Base-by-base conservation (phyloP, 1,140 invertebrate genomes). In the Drosophila bocki region DNA sequence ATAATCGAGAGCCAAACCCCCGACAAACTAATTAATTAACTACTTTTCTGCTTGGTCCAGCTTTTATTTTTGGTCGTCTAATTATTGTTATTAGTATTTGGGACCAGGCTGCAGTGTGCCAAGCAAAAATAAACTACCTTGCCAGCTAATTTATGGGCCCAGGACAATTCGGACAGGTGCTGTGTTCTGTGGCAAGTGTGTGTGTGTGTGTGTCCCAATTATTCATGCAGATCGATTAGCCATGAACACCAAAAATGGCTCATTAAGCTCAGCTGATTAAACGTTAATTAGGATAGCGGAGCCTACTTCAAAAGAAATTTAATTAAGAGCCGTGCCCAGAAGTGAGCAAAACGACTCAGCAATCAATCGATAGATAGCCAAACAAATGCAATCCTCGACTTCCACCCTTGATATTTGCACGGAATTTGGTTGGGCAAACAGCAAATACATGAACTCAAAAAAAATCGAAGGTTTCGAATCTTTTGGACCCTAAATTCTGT, bases 191-290 rank as follows among this genome's bases (percentile, higher is more conserved):
- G 41, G 63, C 33, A 42, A 62, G 61, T 57, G 65, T 72, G 50
- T 61, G 54, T 51, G 19, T 19, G 53, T 64, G 26, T 68, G 15
- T 58, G 42, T n/a, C 50, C 48, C 65, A 82, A 86, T 86, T 74
- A 87, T 87, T 88, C 84, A 80, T 71, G 84, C 77, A 83, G 80
- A 75, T 90, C 84, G 84, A 88, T 88, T 88, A 78, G 75, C 63
- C 60, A 48, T 45, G 56, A 82, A 35, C 83, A 76, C 42, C 76
- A 72, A 63, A 68, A 86, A 76, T 74, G 83, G 79, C 75, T 77
- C 80, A 71, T 68, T 80, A 82, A 63, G 68, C 67, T 42, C 57
- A 51, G 60, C 59, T 88, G 80, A 88, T 88, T 78, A 90, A 84
- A 84, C 69, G 69, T 78, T 88, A 88, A 90, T 88, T 90, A 71